Evolutionary conservation across 2,888 invertebrate genomes (phyloP), one percentile per base, ranked within the genome.

Genomic region (Melipona bicolor): DNA sequence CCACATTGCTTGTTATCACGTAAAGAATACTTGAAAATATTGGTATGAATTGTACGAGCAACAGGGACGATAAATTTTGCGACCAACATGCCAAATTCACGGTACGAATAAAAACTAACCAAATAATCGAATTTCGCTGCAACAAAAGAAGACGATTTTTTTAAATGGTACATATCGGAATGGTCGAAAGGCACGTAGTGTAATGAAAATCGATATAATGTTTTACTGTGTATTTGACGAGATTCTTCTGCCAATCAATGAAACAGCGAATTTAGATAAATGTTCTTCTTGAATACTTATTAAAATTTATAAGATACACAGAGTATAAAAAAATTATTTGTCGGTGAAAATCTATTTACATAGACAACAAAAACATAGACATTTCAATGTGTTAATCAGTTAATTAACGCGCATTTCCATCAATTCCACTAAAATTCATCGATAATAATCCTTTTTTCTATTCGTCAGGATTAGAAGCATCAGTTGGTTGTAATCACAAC

Each of bases 401-500:
- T 5, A n/a, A 59, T 59, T n/a, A 59, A 59, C 17, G 9, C 3
- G 1, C 5, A 17, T 24, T 17, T 6, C 3, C 1, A 17, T 61
- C 6, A 15, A 6, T 17, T 1, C 1, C 6, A 9, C 3, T 6
- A 9, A n/a, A 24, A 24, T 61, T 24, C 61, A n/a, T 9, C 21
- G 50, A 24, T 17, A 11, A 17, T 15, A 13, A 19, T 6, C 4
- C n/a, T 36, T 15, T n/a, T 1, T 21, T 24, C 61, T 24, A 32
- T 15, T 32, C 32, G 9, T 11, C 11, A 85, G 84, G 68, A 15
- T 19, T 77, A 70, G 91, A 87, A 84, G 77, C 87, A 32, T 83
- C 87, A 24, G 82, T 79, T 50, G 90, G 89, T 4, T 87, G 86
- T 64, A 92, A 92, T 70, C 92, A 90, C 83, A 91, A 89, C 62